Evolutionary conservation across 2,888 invertebrate genomes (phyloP).

Genomic region (Andrena hattorfiana): DNA sequence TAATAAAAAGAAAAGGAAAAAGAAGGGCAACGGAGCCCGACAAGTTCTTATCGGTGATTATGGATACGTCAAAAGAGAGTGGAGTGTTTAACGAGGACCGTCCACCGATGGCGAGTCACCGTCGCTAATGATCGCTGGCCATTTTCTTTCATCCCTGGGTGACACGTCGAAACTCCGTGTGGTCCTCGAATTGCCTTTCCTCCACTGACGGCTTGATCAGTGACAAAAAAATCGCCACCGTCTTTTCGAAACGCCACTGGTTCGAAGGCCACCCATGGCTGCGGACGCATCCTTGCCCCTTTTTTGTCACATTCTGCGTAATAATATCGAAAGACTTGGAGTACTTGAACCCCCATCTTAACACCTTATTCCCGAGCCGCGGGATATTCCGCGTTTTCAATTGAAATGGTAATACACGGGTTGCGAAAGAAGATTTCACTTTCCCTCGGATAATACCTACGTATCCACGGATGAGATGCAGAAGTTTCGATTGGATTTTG

Average conservation of each 20-base stretch:
- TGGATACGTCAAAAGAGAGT: constrained; percentile 75
- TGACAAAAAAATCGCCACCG: constrained; percentile 60
- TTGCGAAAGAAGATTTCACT: too few relatives aligned
- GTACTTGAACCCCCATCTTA: neutral
- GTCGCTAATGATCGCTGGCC: constrained; percentile 78
- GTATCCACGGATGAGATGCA: too few relatives aligned
- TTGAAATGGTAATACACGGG: neutral
- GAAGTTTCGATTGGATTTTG: neutral
- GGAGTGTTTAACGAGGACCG: constrained; percentile 76
- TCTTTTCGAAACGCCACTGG: constrained; percentile 39
- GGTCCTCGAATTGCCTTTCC: constrained; percentile 67
- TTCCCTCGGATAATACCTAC: too few relatives aligned
- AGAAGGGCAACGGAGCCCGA: constrained; percentile 35
- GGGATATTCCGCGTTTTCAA: too few relatives aligned
- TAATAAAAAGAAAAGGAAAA: constrained; percentile 40
- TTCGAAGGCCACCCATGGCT: constrained; percentile 63
- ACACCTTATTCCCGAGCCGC: too few relatives aligned
- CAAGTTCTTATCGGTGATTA: constrained; percentile 76
- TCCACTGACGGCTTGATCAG: constrained; percentile 60
- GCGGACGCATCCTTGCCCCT: neutral
- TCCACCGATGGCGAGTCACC: constrained; percentile 76
- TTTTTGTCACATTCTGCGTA: neutral
- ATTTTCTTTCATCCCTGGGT: constrained; percentile 73
- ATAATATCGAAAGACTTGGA: neutral
- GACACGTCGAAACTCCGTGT: constrained; percentile 74